A percentile compares a stretch with the other conserved stretches of the same genome.
These are phyloP conservation scores for Drosophila eohydei DNA, from an alignment of 2,888 invertebrate species.

Conservation along the genomic window DNA sequence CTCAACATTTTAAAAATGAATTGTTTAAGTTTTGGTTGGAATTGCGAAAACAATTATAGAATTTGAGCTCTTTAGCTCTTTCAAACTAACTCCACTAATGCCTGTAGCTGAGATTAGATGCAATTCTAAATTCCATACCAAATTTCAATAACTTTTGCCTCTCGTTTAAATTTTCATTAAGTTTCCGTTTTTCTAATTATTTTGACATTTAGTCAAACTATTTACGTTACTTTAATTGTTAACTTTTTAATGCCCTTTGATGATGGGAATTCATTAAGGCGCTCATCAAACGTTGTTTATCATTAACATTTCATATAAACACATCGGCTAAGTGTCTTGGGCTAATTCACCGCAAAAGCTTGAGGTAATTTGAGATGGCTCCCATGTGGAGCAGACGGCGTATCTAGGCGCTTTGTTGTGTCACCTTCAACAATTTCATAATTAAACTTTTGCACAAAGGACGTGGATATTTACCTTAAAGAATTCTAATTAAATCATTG, in stretches of 20 bases:
- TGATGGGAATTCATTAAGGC: constrained; percentile 26
- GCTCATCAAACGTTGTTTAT: constrained; percentile 21
- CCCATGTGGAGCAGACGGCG: constrained; percentile 2
- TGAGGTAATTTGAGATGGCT: constrained; percentile 38
- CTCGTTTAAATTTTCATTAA: not conserved
- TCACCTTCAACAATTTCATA: constrained; percentile 78
- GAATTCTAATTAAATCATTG: constrained; percentile 80
- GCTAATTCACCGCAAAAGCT: constrained; percentile 65
- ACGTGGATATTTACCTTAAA: constrained; percentile 69
- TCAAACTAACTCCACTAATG: not conserved
- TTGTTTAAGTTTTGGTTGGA: not conserved
- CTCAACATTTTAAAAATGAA: not conserved
- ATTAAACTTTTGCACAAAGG: constrained; percentile 60
- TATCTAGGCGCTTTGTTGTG: constrained; percentile 29
- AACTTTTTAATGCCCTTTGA: constrained; percentile 8
- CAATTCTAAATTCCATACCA: not conserved
- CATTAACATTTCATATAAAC: constrained; percentile 38
- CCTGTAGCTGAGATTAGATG: not conserved
- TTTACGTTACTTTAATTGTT: not conserved
- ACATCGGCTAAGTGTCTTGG: constrained; percentile 44
- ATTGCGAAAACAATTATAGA: not conserved
- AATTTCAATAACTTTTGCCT: not conserved
- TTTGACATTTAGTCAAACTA: not conserved
- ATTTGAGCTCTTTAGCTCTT: constrained; percentile 1
- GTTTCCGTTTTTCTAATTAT: not conserved